A percentile compares a stretch with the other conserved stretches of the same genome.
Evolutionary conservation across 2,797 vertebrate species (phyloP).

Genomic region (Otolemur crassicaudatus): DNA sequence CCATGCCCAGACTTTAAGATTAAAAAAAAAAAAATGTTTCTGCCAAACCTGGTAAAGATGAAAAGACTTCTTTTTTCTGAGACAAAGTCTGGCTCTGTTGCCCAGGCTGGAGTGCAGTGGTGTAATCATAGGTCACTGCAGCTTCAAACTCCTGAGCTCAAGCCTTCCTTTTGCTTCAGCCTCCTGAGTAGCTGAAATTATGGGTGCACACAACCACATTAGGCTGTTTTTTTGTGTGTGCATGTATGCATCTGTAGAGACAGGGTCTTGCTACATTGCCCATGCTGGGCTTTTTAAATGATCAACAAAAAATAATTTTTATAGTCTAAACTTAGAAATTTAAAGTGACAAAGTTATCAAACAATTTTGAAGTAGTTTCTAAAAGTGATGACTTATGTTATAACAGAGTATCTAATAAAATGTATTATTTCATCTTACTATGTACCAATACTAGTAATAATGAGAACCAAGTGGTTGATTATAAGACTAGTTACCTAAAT

Average conservation of each 20-base stretch:
- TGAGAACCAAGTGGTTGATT: slow-evolving; percentile 46
- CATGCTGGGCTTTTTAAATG: background rate
- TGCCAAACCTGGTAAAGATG: slow-evolving; percentile 21
- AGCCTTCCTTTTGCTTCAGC: background rate
- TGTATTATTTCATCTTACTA: slow-evolving; percentile 68
- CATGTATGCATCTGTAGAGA: background rate
- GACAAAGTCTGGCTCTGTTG: background rate
- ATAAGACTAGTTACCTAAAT: slow-evolving; percentile 12
- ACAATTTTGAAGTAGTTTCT: slow-evolving; percentile 48
- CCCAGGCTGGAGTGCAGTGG: background rate
- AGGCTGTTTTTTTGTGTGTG: background rate
- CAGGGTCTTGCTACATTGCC: background rate
- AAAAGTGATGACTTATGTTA: slow-evolving; percentile 54
- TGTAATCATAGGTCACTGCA: background rate
- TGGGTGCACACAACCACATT: background rate
- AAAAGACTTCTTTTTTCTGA: background rate
- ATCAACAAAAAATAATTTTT: slow-evolving; percentile 41
- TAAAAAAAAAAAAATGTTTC: slow-evolving; percentile 15
- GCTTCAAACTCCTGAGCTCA: background rate
- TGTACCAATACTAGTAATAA: slow-evolving; percentile 29
- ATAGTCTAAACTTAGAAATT: slow-evolving; percentile 39
- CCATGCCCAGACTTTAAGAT: background rate
- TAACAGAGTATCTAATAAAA: slow-evolving; percentile 66
- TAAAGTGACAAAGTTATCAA: background rate
- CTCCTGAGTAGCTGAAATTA: background rate